A percentile compares a stretch with the other conserved stretches of the same genome.
These are phyloP conservation scores for Dinomys branickii DNA, from an alignment of 2,113 vertebrate genomes.

Conservation along the genomic window DNA sequence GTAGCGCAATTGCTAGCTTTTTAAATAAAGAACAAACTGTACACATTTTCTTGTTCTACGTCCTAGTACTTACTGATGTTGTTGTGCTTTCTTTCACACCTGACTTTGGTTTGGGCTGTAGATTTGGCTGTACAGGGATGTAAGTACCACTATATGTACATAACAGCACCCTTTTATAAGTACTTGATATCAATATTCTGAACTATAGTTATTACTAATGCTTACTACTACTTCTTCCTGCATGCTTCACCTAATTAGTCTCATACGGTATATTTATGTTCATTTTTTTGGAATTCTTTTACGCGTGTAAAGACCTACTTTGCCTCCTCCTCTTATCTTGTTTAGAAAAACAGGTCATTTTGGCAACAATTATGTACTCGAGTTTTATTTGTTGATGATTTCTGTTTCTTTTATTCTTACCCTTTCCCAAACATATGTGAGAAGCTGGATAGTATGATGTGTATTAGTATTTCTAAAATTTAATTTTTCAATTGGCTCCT, in stretches of 20 bases:
- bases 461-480: constrained; percentile 80
- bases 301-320: constrained; percentile 80
- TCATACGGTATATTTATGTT: constrained; percentile 84
- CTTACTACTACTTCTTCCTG: constrained; percentile 85
- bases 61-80: constrained; percentile 95
- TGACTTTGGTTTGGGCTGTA: constrained; percentile 99
- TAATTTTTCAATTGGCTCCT: constrained; percentile 54
- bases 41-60: constrained; percentile 92
- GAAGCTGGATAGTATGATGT: constrained; percentile 82
- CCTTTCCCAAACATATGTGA: constrained; percentile 78
- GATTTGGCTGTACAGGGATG: constrained; percentile 99
- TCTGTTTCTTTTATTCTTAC: constrained; percentile 82
- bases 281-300: constrained; percentile 84
- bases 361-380: constrained; percentile 72
- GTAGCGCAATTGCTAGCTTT: constrained; percentile 89
- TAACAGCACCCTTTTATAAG: constrained; percentile 88
- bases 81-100: constrained; percentile 98
- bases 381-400: constrained; percentile 79
- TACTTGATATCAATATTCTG: constrained; percentile 86
- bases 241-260: constrained; percentile 88
- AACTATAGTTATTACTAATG: constrained; percentile 85
- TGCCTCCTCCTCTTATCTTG: constrained; percentile 79
- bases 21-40: constrained; percentile 91
- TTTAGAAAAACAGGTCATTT: constrained; percentile 75
- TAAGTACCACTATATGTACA: constrained; percentile 99